Base-by-base conservation (phyloP, 2,797 vertebrate species). In the Prunella strophiata region DNA sequence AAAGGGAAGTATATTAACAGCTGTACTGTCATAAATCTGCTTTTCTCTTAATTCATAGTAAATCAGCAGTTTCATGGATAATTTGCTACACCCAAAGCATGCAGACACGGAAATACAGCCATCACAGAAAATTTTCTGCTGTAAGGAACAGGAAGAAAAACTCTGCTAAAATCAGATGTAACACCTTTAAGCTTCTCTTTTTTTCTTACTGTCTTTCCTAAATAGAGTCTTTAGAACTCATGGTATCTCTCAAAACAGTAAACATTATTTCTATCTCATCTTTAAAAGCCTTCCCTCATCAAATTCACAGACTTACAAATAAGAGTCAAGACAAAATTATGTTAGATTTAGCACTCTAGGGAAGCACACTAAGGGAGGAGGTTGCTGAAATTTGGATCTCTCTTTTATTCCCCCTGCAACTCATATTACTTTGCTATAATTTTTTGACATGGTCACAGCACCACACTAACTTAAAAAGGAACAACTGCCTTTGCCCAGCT, bases 21-120 rank as follows among this genome's bases (percentile, higher is more conserved):
- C 42, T 66, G 8, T 68, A 71, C 45, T 57, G 30, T 76, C 68
- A 83, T 48, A 78, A 47, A 52, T 78, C 58, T 78, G 25, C 52
- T 87, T 76, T 93, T 88, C 57, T 88, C 77, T 78, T 94, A 84
- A 52, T 86, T 91, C 77, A 88, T 7, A 42, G 59, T 66, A 94
- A 73, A 78, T 58, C 63, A 77, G 38, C 70, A 72, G n/a, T 89
- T 95, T 94, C 55, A 79, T 81, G 62, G 80, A 27, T 40, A 83
- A 63, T 86, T 91, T 91, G 65, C 30, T 88, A 51, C 38, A 83
- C 36, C 7, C 32, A 84, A 76, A 76, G 20, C 83, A 82, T 10
- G 12, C 43, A 88, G 70, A 66, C 22, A 16, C 66, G 29, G 77
- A 65, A 79, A 71, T 59, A 48, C 20, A 79, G 13, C 36, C 47